A percentile compares a stretch with the other conserved stretches of the same genome.
These are phyloP conservation scores for Eilema griseolum DNA, from an alignment of 2,888 invertebrate species.

Conservation along the genomic window DNA sequence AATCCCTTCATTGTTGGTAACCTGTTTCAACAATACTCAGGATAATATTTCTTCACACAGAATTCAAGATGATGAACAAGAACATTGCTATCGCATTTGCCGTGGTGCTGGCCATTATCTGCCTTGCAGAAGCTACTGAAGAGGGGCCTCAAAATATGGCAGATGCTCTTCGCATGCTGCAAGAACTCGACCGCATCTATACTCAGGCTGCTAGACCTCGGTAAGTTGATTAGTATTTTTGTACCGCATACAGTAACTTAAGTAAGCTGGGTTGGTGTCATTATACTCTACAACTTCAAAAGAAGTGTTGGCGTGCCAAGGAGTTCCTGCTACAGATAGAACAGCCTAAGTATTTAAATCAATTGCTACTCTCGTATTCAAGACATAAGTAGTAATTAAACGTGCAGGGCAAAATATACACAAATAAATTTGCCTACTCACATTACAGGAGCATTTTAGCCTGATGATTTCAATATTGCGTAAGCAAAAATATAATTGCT, in stretches of 20 bases:
- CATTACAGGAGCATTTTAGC: no score
- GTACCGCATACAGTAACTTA: neutral
- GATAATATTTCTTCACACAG: constrained; percentile 36
- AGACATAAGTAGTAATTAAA: neutral
- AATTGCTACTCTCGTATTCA: neutral
- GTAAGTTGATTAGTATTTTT: constrained; percentile 67
- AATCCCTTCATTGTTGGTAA: neutral
- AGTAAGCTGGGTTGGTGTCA: neutral
- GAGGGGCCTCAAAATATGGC: constrained; percentile 88
- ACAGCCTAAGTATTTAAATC: no score
- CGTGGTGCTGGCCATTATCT: constrained; percentile 72
- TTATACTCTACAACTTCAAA: neutral
- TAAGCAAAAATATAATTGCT: no score
- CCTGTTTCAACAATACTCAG: neutral
- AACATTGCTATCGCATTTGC: constrained; percentile 71
- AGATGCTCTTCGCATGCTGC: constrained; percentile 89
- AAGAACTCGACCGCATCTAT: constrained; percentile 89
- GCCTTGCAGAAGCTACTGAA: constrained; percentile 75
- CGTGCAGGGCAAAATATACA: neutral
- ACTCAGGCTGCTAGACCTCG: constrained; percentile 90
- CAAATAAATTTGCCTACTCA: no score
- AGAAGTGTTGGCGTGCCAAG: neutral
- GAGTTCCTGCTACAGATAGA: neutral
- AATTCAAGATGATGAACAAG: constrained; percentile 78
- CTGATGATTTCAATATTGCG: no score